These are phyloP conservation scores for Opisthograptis luteolata DNA, from an alignment of 2,888 invertebrate genomes.

Conservation along the genomic window DNA sequence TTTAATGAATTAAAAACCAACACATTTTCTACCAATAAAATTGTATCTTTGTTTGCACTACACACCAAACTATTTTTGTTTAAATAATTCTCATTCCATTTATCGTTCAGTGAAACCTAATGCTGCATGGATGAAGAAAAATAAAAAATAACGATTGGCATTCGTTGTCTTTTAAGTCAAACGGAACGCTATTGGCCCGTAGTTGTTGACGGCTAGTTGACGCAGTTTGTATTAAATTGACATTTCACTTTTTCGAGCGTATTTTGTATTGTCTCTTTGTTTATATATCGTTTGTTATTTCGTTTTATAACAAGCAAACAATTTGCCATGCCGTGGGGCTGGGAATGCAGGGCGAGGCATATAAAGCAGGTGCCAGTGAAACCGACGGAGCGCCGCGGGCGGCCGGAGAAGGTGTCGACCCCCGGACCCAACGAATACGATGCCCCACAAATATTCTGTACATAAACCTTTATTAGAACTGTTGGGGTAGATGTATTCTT, in stretches of 20 bases:
- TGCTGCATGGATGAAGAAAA: no score
- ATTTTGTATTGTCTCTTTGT: background rate
- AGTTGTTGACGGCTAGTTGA: no score
- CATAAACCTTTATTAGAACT: background rate
- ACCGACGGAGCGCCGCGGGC: slow-evolving; percentile 50
- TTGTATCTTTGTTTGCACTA: no score
- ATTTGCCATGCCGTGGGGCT: slow-evolving; percentile 65
- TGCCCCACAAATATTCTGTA: slow-evolving; percentile 61
- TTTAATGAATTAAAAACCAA: background rate
- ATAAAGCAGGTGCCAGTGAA: slow-evolving; percentile 62
- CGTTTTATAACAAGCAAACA: slow-evolving; percentile 3
- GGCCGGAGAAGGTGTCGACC: background rate
- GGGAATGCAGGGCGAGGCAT: slow-evolving; percentile 62
- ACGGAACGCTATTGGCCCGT: no score
- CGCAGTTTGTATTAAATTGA: no score
- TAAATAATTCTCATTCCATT: no score
- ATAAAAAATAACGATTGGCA: no score
- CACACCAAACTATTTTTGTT: no score
- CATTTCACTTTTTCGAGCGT: background rate
- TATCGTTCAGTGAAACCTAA: no score
- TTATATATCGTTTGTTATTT: background rate
- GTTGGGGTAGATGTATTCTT: no score
- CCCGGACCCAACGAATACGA: slow-evolving; percentile 65
- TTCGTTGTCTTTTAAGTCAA: no score
- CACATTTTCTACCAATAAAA: background rate